Percentiles rank a stretch among this genome's conserved stretches.
Conservation (phyloP, 1,140 invertebrate species). For the Bombus soroeensis region DNA sequence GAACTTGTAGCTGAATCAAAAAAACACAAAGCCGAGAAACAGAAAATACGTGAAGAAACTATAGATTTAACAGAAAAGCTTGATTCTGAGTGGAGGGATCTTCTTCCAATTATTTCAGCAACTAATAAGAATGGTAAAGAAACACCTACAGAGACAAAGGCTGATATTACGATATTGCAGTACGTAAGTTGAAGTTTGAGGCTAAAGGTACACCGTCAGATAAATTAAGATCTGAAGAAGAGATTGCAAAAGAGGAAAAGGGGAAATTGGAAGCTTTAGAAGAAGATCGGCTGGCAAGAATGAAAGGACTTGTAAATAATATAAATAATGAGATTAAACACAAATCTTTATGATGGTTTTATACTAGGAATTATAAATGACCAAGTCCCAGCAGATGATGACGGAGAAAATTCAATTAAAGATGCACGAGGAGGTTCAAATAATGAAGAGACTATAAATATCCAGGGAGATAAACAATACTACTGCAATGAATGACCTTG, state of each 20-base stretch:
- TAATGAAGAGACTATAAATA: slow-evolving; percentile 20
- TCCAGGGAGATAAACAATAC: background rate
- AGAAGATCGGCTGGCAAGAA: slow-evolving; percentile 88
- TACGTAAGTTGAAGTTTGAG: slow-evolving; percentile 92
- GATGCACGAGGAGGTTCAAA: slow-evolving; percentile 67
- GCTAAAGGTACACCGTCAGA: slow-evolving; percentile 91
- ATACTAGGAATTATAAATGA: slow-evolving; percentile 82
- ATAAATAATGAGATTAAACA: slow-evolving; percentile 73
- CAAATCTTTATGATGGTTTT: slow-evolving; percentile 90
- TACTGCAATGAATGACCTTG: background rate
- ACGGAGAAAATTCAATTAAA: slow-evolving; percentile 82
- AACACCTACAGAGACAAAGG: slow-evolving; percentile 81
- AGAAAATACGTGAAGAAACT: slow-evolving; percentile 92
- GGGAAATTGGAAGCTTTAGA: slow-evolving; percentile 86
- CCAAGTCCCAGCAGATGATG: slow-evolving; percentile 72
- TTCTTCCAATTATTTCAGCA: slow-evolving; percentile 86
- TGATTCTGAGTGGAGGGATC: slow-evolving; percentile 93
- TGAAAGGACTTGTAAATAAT: slow-evolving; percentile 86
- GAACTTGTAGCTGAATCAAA: slow-evolving; percentile 95
- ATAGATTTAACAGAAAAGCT: slow-evolving; percentile 93
- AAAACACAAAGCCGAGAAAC: slow-evolving; percentile 93
- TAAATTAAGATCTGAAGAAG: slow-evolving; percentile 91
- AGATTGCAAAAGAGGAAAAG: slow-evolving; percentile 91
- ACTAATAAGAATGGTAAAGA: slow-evolving; percentile 80
- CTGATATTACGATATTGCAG: slow-evolving; percentile 92